These are phyloP conservation scores for Pasiphila rectangulata DNA, from an alignment of 2,888 invertebrate species.

Conservation along the genomic window DNA sequence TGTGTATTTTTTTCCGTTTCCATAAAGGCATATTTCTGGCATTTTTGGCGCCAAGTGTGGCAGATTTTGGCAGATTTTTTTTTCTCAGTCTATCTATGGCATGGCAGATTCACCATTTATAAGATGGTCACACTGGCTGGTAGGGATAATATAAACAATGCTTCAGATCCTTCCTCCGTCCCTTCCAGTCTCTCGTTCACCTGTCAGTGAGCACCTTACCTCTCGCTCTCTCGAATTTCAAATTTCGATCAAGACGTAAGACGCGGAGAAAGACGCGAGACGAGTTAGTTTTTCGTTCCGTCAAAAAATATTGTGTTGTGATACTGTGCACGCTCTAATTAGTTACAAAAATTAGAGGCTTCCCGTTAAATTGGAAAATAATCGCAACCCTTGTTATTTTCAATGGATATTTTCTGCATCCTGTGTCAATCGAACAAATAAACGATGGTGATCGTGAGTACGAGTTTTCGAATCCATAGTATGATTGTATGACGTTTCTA, in stretches of 20 bases:
- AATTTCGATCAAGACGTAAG: background rate
- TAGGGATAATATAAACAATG: too few species aligned
- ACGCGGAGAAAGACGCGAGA: background rate
- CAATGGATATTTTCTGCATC: constrained; percentile 20
- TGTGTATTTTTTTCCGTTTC: too few species aligned
- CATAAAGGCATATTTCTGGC: too few species aligned
- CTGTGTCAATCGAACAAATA: constrained; percentile 42
- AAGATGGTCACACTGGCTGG: too few species aligned
- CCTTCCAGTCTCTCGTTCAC: too few species aligned
- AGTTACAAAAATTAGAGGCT: constrained; percentile 32
- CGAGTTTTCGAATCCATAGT: constrained; percentile 51
- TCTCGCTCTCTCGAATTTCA: background rate
- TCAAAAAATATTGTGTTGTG: constrained; percentile 31
- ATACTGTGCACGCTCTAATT: constrained; percentile 34
- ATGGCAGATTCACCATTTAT: too few species aligned
- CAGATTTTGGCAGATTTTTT: too few species aligned
- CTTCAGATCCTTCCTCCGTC: background rate
- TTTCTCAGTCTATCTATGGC: too few species aligned
- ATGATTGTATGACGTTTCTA: constrained; percentile 40
- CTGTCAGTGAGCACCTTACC: too few species aligned
- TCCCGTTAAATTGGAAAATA: constrained; percentile 27
- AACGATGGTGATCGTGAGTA: constrained; percentile 59
- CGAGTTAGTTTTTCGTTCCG: background rate
- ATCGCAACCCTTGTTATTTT: background rate
- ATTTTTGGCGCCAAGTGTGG: too few species aligned